Base-by-base conservation (phyloP, 2,797 vertebrate species). In the Zalophus californianus region DNA sequence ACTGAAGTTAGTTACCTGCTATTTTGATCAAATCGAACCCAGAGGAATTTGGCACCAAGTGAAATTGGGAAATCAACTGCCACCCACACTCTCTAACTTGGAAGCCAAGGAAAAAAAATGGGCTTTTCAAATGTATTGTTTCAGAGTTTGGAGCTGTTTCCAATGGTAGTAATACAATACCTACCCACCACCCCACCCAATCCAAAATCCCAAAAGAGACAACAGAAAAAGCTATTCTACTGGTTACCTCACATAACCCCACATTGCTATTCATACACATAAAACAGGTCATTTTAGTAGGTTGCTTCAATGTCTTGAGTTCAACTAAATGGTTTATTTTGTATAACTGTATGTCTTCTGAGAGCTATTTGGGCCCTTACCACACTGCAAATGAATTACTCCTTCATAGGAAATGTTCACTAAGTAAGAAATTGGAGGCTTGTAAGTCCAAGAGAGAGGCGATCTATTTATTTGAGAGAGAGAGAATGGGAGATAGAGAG, bases 91-190 rank as follows among this genome's bases (percentile, higher is more conserved):
- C 44, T 21, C 56, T 87, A 80, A 90, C 85, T 48, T 73, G 66
- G 72, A 20, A 97, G 23, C 93, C 94, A 83, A 75, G 86, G 86
- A 73, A 89, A 87, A 64, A 73, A 94, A 86, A 44, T 11, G 44
- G 95, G 44, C 38, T 91, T 97, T 96, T 96, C 86, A 96, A 96
- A 93, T 35, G 29, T 62, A 66, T 97, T 94, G 91, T 84, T 90
- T 91, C 58, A 80, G 72, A 87, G 27, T 70, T 82, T 56, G 66
- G 66, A 97, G 62, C 14, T n/a, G 11, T 20, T 73, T 93, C 96
- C 91, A 94, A 25, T 84, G 87, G 85, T 77, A 50, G 90, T 96
- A 97, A 98, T 48, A 77, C 16, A 91, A 97, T 56, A 89, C 94
- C 90, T 97, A 97, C 97, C 92, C 48, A 54, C 58, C 48, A 82